Conservation (phyloP, 2,888 invertebrate genomes). For the Acronicta psi region DNA sequence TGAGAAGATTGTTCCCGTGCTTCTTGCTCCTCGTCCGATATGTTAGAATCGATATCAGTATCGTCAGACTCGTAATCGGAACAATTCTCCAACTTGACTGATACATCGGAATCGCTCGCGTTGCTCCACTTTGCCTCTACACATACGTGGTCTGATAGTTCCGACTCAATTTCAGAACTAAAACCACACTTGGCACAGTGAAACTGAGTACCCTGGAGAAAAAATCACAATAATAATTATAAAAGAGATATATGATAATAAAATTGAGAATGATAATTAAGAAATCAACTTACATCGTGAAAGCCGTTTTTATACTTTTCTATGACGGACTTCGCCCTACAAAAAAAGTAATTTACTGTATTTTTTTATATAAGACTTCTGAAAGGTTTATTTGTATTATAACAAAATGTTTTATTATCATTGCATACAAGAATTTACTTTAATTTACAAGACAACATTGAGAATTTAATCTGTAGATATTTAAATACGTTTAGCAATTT, state of each 20-base stretch:
- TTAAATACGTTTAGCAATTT: neutral
- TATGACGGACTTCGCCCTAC: conserved; percentile 77
- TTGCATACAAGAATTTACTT: too few relatives aligned
- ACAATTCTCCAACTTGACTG: conserved; percentile 56
- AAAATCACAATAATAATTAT: conserved; percentile 6
- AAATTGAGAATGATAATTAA: too few relatives aligned
- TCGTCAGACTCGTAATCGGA: conserved; percentile 57
- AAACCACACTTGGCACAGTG: conserved; percentile 48
- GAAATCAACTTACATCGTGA: conserved; percentile 60
- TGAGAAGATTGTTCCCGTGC: conserved; percentile 18
- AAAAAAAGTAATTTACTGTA: conserved; percentile 61
- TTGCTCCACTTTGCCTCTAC: conserved; percentile 27
- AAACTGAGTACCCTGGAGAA: conserved; percentile 25
- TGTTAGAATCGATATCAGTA: conserved; percentile 65
- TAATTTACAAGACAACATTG: too few relatives aligned
- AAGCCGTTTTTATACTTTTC: conserved; percentile 64
- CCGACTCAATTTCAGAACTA: conserved; percentile 41
- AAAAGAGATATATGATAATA: neutral
- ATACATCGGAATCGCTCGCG: conserved; percentile 66
- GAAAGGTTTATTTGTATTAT: too few relatives aligned
- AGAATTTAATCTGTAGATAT: too few relatives aligned
- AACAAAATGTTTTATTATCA: too few relatives aligned
- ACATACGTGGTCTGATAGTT: conserved; percentile 53
- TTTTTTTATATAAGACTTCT: too few relatives aligned
- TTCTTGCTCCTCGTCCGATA: conserved; percentile 66